phyloP scores from a whole-genome alignment of 2,113 vertebrate genomes.

The Clupea harengus region DNA sequence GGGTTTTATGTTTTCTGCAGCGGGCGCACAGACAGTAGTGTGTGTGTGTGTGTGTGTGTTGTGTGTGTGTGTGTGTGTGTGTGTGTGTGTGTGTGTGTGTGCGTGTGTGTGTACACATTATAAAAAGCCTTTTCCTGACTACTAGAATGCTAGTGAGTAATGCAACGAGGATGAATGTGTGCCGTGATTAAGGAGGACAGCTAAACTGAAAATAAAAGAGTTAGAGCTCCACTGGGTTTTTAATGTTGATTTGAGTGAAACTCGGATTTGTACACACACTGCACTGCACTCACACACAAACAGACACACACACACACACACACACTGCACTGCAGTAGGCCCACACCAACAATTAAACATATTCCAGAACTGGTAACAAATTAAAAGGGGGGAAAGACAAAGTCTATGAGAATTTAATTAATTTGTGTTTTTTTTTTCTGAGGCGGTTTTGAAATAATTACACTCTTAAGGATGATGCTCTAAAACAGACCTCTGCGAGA shows the following conservation, averaged over 20 bases:
- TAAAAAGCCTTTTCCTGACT: neutral
- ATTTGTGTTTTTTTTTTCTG: slow-evolving; percentile 4
- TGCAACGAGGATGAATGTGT: neutral
- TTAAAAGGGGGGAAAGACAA: neutral
- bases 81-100: too few species aligned
- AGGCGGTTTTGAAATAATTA: slow-evolving; percentile 36
- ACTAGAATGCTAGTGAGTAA: neutral
- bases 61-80: too few species aligned
- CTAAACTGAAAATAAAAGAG: slow-evolving; percentile 9
- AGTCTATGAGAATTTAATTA: slow-evolving; percentile 30
- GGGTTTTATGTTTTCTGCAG: neutral
- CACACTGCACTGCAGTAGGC: neutral
- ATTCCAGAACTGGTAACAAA: neutral
- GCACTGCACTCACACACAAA: neutral
- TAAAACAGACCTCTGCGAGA: slow-evolving; percentile 18
- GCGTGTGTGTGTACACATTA: neutral
- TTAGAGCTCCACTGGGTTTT: neutral
- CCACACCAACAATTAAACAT: neutral
- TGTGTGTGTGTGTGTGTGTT: too few species aligned
- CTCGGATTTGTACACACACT: neutral
- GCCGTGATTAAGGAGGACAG: neutral
- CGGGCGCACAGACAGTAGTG: neutral
- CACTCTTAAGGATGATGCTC: slow-evolving; percentile 33
- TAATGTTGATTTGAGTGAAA: neutral
- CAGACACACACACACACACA: neutral